A percentile compares a stretch with the other conserved stretches of the same genome.
Conservation (phyloP, 2,888 invertebrate species). For the Cyclophora albipunctata region DNA sequence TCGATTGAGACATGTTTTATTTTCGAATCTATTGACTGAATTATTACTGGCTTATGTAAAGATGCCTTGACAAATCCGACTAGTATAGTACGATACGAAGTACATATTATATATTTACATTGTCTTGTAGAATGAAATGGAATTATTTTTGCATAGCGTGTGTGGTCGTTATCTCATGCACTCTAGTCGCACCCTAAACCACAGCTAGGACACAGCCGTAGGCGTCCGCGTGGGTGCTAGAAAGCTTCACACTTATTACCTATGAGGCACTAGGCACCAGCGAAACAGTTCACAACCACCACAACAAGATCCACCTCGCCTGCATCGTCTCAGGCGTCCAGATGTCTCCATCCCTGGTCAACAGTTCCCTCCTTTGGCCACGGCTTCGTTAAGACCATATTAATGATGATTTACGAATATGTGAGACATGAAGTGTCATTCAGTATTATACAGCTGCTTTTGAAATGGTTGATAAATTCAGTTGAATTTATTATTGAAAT, state of each 20-base stretch:
- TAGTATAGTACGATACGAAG: too few species aligned
- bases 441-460: too few species aligned
- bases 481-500: too few species aligned
- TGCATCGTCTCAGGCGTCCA: neutral
- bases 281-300: constrained; percentile 43
- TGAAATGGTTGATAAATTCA: too few species aligned
- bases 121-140: too few species aligned
- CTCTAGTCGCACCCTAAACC: constrained; percentile 35
- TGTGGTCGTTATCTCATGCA: constrained; percentile 13
- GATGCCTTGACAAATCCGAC: too few species aligned
- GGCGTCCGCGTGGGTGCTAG: constrained; percentile 63
- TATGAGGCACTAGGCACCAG: constrained; percentile 45
- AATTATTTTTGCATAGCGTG: too few species aligned
- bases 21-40: too few species aligned
- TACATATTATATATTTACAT: too few species aligned
- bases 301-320: constrained; percentile 24
- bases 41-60: too few species aligned
- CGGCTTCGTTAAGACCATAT: constrained; percentile 49
- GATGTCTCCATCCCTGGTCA: constrained; percentile 36
- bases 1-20: too few species aligned
- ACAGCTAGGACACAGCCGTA: constrained; percentile 43
- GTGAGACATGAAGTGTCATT: neutral
- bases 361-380: constrained; percentile 52
- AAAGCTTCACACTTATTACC: constrained; percentile 64
- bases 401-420: constrained; percentile 48